Base-by-base conservation (phyloP, 2,888 invertebrate genomes). In the Ormyrus nitidulus region DNA sequence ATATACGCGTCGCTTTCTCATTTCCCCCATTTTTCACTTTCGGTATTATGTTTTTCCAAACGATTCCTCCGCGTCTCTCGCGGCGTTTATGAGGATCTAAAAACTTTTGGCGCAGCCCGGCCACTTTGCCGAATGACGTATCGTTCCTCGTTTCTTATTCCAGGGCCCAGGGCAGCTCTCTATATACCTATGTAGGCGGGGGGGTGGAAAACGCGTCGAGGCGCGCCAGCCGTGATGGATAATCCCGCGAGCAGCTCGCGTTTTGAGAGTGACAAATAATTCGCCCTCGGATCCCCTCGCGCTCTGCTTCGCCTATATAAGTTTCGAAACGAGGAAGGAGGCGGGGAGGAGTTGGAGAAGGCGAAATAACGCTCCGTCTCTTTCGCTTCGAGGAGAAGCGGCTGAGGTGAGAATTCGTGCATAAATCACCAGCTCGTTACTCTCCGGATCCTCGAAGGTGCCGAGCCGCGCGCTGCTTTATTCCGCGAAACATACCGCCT, bases 371-470 rank as follows among this genome's bases (percentile, higher is more conserved):
- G 19, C 19, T 19, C 19, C 19, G 19, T 19, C 19, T 19, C 19
- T 19, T 19, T 19, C 19, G 19, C 19, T 19, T 19, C 19, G 19
- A 19, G 2, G 19, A 19, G 19, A 19, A 19, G 19, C 19, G 19
- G 19, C 19, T 44, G 10, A 10, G 48, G 19, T 11, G 51, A 61
- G 49, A 51, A 70, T 70, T 48, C 64, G 19, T 65, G 74, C 65
- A 66, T 74, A 74, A 74, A 74, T 74, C 65, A 65, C 54, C 53
- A n/a, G 56, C 56, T 74, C 74, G 74, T 74, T 74, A 74, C 46
- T n/a, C 54, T 19, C 19, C 19, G 19, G 19, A 19, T 19, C 19
- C 19, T 19, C 19, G 19, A 3, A 8, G 13, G n/a, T 19, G n/a
- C 58, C 13, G 19, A 1, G 13, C 19, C 58, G 13, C 19, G 8